phyloP scores from a whole-genome alignment of 1,140 invertebrate genomes.

The Parapsyche elsis region DNA sequence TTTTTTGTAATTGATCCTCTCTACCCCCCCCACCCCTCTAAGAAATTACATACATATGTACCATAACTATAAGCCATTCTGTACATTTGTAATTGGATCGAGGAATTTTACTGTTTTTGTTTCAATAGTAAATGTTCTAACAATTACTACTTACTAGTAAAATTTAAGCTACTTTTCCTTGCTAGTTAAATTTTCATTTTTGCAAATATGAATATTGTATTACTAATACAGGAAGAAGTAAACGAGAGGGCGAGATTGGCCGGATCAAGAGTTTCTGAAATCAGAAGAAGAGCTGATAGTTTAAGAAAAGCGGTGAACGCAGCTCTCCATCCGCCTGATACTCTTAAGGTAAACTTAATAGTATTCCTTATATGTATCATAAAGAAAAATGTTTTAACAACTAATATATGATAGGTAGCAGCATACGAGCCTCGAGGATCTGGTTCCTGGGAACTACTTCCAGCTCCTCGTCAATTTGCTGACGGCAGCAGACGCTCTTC shows the following conservation, averaged over 20 bases:
- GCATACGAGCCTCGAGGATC: constrained; percentile 49
- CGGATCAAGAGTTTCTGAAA: constrained; percentile 38
- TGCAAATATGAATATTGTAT: constrained; percentile 4
- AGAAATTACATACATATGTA: too few species aligned
- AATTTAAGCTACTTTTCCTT: constrained; percentile 13
- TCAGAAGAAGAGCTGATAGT: constrained; percentile 48
- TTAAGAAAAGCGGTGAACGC: constrained; percentile 47
- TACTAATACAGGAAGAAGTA: constrained; percentile 54
- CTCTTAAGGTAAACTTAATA: constrained; percentile 45
- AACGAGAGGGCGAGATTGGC: constrained; percentile 48
- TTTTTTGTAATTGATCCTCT: too few species aligned
- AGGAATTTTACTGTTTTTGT: too few species aligned
- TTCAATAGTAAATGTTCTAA: too few species aligned
- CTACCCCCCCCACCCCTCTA: too few species aligned
- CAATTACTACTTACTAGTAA: too few species aligned
- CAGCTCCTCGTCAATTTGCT: constrained; percentile 81
- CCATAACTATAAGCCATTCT: too few species aligned
- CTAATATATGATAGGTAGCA: constrained; percentile 30
- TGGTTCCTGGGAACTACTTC: constrained; percentile 63
- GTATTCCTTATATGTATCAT: neutral
- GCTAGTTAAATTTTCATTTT: neutral
- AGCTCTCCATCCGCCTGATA: constrained; percentile 43
- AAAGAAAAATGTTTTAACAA: neutral
- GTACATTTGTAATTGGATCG: too few species aligned
- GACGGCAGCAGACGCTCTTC: constrained; percentile 76